Evolutionary conservation across 2,113 vertebrate genomes (phyloP).

Genomic region (Nematolebias whitei): DNA sequence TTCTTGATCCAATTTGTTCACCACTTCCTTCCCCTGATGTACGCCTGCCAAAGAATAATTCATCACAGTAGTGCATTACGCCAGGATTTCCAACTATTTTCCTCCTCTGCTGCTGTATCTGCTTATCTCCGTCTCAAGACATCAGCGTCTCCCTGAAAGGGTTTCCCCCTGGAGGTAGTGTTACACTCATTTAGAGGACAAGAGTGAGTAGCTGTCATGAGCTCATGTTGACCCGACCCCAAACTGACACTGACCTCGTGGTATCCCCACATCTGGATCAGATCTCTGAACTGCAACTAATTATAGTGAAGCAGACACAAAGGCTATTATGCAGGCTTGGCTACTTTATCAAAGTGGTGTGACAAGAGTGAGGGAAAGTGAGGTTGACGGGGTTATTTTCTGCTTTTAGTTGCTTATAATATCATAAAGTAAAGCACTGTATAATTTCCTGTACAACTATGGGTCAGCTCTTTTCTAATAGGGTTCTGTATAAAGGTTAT

Average conservation of each 20-base stretch:
- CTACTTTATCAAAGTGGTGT: constrained; percentile 2
- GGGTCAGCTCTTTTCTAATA: too few relatives aligned
- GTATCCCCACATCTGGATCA: constrained; percentile 63
- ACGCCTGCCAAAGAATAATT: constrained; percentile 40
- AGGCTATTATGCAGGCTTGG: constrained; percentile 1
- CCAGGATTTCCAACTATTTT: constrained; percentile 46
- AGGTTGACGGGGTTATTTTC: not conserved
- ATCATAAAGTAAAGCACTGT: not conserved
- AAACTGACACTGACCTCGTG: constrained; percentile 29
- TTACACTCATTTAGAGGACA: constrained; percentile 26
- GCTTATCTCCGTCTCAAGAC: constrained; percentile 29
- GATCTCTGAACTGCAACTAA: constrained; percentile 50
- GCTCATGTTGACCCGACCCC: constrained; percentile 44
- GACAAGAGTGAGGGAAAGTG: constrained; percentile 3
- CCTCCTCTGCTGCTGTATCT: constrained; percentile 7
- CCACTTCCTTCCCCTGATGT: constrained; percentile 4
- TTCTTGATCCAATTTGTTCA: constrained; percentile 30
- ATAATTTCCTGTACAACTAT: not conserved
- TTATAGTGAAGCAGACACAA: constrained; percentile 26
- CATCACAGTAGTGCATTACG: constrained; percentile 23
- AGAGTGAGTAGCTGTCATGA: constrained; percentile 38
- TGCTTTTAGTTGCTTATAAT: not conserved
- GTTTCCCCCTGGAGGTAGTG: constrained; percentile 24
- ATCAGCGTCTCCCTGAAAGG: not conserved
- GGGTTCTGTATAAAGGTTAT: too few relatives aligned